These are phyloP conservation scores for Chrysolina americana DNA, from an alignment of 2,888 invertebrate species.

Conservation along the genomic window DNA sequence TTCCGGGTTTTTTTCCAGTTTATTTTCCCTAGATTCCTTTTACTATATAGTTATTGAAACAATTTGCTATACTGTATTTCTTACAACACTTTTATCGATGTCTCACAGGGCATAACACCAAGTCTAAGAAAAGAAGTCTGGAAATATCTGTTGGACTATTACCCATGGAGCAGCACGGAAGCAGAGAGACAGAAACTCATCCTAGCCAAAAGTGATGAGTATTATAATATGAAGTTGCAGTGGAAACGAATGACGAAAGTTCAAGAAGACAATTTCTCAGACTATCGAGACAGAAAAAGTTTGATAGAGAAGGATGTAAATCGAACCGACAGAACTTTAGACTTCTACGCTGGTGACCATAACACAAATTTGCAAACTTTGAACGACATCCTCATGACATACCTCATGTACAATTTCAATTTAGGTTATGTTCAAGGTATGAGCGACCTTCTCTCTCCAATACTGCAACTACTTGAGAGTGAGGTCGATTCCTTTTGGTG, in stretches of 20 bases:
- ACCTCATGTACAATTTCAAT: constrained; percentile 99
- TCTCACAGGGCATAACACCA: constrained; percentile 81
- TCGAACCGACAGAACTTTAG: constrained; percentile 86
- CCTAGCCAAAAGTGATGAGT: constrained; percentile 85
- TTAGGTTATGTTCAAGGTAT: constrained; percentile 97
- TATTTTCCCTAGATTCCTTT: no score
- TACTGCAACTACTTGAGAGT: constrained; percentile 88
- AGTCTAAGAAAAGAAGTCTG: constrained; percentile 88
- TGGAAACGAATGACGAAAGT: constrained; percentile 92
- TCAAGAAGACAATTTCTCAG: constrained; percentile 91
- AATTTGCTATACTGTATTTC: no score
- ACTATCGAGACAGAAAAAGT: constrained; percentile 91
- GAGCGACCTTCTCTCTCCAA: constrained; percentile 96
- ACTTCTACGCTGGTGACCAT: constrained; percentile 93
- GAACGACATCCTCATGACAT: constrained; percentile 96
- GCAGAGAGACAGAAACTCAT: constrained; percentile 79
- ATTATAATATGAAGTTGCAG: constrained; percentile 96
- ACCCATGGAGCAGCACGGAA: constrained; percentile 86
- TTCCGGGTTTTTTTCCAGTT: no score
- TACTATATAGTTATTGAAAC: no score
- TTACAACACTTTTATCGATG: not conserved
- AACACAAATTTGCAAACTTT: constrained; percentile 89
- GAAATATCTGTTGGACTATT: constrained; percentile 94
- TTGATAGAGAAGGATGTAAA: constrained; percentile 98
- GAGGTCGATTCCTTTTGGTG: constrained; percentile 99